phyloP scores from a whole-genome alignment of 1,140 invertebrate species.

The Saccostrea cuccullata region DNA sequence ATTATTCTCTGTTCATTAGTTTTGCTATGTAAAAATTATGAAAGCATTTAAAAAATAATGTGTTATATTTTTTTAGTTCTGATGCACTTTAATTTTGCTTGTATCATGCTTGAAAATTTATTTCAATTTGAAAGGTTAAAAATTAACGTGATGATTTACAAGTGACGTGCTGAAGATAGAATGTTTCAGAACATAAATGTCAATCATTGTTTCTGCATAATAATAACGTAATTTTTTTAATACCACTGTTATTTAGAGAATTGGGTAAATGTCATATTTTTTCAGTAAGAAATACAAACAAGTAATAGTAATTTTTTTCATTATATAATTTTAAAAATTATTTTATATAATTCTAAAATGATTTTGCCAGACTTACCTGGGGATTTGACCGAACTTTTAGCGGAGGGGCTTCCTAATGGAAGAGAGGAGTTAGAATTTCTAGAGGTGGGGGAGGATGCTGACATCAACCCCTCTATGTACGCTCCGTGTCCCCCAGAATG shows the following conservation, averaged over 20 bases:
- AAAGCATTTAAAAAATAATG: background rate
- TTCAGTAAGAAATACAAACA: background rate
- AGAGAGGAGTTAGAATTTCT: constrained; percentile 46
- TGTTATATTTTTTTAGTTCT: background rate
- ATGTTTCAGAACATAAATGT: constrained; percentile 20
- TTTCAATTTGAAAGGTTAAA: constrained; percentile 17
- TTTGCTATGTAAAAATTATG: constrained; percentile 18
- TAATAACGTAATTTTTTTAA: background rate
- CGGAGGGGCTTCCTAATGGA: constrained; percentile 24
- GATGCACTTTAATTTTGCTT: background rate
- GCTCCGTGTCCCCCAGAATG: constrained; percentile 43
- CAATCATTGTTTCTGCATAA: background rate
- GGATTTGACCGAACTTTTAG: constrained; percentile 46
- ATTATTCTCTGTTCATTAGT: background rate
- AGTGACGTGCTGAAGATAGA: background rate
- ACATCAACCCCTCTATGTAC: constrained; percentile 55
- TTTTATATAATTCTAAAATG: background rate
- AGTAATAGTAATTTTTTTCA: too few species aligned
- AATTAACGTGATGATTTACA: constrained; percentile 16
- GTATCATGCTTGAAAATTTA: background rate
- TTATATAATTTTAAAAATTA: background rate
- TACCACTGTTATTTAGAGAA: background rate
- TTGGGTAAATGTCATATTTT: background rate
- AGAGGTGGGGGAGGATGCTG: constrained; percentile 50
- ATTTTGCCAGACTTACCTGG: constrained; percentile 42